A percentile compares a stretch with the other conserved stretches of the same genome.
phyloP scores from a whole-genome alignment of 2,888 invertebrate species.

The Habroteleia sp. region DNA sequence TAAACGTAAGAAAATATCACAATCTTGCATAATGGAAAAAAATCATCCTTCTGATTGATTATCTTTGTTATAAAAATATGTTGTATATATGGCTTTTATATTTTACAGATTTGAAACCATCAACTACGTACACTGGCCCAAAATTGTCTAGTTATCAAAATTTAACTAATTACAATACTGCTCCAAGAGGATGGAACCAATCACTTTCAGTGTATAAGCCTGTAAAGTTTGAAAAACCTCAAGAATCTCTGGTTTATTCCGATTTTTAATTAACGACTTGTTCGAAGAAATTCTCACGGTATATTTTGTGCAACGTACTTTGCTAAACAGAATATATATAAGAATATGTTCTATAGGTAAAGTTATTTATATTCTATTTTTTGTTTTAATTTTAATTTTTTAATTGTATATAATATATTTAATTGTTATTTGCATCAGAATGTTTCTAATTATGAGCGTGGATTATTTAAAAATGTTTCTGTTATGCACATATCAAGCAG shows the following conservation, averaged over 20 bases:
- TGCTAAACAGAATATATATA: slow-evolving; percentile 4
- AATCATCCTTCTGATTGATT: too few species aligned
- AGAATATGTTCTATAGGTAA: slow-evolving; percentile 13
- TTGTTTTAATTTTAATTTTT: too few species aligned
- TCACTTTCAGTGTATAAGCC: slow-evolving; percentile 87
- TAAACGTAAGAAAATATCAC: too few species aligned
- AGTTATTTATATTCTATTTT: too few species aligned
- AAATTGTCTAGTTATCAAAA: slow-evolving; percentile 78
- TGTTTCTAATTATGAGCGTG: too few species aligned
- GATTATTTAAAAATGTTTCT: too few species aligned
- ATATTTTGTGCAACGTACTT: slow-evolving; percentile 6
- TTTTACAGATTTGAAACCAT: slow-evolving; percentile 71
- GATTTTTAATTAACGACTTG: slow-evolving; percentile 73
- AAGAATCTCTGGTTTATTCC: slow-evolving; percentile 76
- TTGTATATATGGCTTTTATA: slow-evolving; percentile 2
- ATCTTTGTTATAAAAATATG: neutral
- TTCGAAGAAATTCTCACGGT: slow-evolving; percentile 10
- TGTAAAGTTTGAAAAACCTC: slow-evolving; percentile 85
- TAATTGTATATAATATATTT: too few species aligned
- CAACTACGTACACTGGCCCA: slow-evolving; percentile 75
- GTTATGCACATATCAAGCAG: too few species aligned
- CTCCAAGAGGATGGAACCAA: slow-evolving; percentile 91
- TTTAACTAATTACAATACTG: slow-evolving; percentile 89
- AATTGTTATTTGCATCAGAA: too few species aligned
- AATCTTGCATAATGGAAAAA: too few species aligned